phyloP scores from a whole-genome alignment of 2,888 invertebrate species.

The Mesorhabditis spiculigera region DNA sequence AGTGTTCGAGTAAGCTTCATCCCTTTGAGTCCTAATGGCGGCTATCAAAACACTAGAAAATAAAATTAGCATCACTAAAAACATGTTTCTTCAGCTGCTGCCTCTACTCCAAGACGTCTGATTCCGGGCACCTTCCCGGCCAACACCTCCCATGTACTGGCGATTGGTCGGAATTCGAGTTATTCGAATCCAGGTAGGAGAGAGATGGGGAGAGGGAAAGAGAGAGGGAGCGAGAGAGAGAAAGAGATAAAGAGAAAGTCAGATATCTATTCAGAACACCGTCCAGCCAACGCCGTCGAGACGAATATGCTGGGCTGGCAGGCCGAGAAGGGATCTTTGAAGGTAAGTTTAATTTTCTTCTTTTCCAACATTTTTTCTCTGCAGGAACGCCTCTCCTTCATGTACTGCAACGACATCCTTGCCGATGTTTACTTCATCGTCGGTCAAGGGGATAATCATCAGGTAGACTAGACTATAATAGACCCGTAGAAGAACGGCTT shows the following conservation, averaged over 20 bases:
- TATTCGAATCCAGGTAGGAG: not conserved
- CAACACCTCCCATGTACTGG: slow-evolving; percentile 2
- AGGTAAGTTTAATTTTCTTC: slow-evolving; percentile 62
- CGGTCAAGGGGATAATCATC: slow-evolving; percentile 61
- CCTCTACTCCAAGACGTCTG: not conserved
- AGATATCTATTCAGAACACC: too few species aligned
- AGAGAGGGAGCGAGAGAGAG: not conserved
- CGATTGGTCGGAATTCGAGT: slow-evolving; percentile 1
- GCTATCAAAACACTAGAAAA: too few species aligned
- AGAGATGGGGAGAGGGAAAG: not conserved
- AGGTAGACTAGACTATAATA: too few species aligned
- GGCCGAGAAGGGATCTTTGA: slow-evolving; percentile 73
- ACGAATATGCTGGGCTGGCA: slow-evolving; percentile 62
- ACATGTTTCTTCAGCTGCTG: too few species aligned
- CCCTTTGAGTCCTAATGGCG: too few species aligned
- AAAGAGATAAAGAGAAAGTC: too few species aligned
- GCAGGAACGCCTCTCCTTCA: slow-evolving; percentile 74
- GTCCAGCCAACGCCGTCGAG: slow-evolving; percentile 14
- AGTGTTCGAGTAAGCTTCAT: too few species aligned
- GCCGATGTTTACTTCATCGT: slow-evolving; percentile 77
- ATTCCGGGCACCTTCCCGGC: slow-evolving; percentile 1
- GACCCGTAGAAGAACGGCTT: too few species aligned
- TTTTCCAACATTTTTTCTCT: slow-evolving; percentile 47
- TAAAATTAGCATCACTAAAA: too few species aligned
- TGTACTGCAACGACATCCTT: slow-evolving; percentile 70